These are phyloP conservation scores for Volucella bombylans DNA, from an alignment of 2,888 invertebrate species.

Conservation along the genomic window DNA sequence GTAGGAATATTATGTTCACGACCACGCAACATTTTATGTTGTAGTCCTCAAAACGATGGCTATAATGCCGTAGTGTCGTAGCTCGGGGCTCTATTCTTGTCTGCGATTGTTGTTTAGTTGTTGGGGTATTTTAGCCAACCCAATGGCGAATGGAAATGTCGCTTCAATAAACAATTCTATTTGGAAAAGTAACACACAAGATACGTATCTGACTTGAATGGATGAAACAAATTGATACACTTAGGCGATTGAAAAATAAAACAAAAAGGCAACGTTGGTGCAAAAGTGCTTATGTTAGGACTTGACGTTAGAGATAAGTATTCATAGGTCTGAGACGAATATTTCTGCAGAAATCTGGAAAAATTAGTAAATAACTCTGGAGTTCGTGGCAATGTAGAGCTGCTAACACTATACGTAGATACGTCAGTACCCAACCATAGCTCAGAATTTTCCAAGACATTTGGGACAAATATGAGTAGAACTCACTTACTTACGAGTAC, in stretches of 20 bases:
- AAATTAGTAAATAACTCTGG: no score
- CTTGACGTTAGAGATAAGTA: no score
- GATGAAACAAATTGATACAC: constrained; percentile 47
- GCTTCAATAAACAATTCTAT: constrained; percentile 57
- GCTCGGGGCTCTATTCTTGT: constrained; percentile 11
- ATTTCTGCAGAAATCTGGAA: no score
- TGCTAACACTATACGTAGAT: no score
- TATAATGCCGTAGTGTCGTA: neutral
- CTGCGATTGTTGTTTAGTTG: neutral
- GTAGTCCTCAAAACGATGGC: constrained; percentile 30
- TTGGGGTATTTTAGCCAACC: neutral
- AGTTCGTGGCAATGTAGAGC: no score
- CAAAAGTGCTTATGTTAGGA: no score
- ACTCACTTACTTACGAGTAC: no score
- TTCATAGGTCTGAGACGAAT: no score
- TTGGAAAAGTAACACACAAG: constrained; percentile 23
- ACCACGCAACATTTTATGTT: constrained; percentile 69
- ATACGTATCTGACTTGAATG: constrained; percentile 20
- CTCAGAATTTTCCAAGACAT: no score
- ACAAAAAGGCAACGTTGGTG: no score
- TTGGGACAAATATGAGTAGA: no score
- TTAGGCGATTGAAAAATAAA: neutral
- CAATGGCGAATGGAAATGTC: constrained; percentile 25
- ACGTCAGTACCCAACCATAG: no score
- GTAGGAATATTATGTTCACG: constrained; percentile 67